Evolutionary conservation across 1,140 invertebrate species (phyloP).

Genomic region (Phthorimaea operculella): DNA sequence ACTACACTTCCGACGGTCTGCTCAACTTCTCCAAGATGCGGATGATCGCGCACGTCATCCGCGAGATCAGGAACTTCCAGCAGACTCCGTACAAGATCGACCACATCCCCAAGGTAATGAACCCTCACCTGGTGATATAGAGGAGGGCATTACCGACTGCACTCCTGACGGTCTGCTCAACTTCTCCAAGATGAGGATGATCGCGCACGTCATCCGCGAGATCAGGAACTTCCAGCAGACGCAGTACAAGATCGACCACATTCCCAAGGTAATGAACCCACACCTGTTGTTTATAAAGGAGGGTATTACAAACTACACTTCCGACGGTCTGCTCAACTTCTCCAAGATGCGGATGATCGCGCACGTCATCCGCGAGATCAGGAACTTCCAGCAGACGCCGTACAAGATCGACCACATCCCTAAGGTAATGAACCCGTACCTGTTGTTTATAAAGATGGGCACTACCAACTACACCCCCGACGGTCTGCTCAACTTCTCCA

Average conservation of each 20-base stretch:
- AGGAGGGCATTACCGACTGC: neutral
- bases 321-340: neutral
- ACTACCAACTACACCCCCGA: neutral
- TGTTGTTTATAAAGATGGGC: neutral
- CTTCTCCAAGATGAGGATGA: slow-evolving; percentile 65
- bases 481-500: neutral
- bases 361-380: slow-evolving; percentile 92
- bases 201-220: slow-evolving; percentile 93
- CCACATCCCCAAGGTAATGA: no score
- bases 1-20: neutral
- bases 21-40: neutral
- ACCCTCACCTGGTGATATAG: neutral
- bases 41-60: slow-evolving; percentile 90
- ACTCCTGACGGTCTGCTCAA: neutral
- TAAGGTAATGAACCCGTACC: no score
- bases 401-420: slow-evolving; percentile 74
- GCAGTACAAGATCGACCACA: slow-evolving; percentile 90
- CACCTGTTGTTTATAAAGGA: slow-evolving; percentile 53
- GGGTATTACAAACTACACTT: slow-evolving; percentile 66
- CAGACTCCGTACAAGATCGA: slow-evolving; percentile 88
- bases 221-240: slow-evolving; percentile 93
- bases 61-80: slow-evolving; percentile 92
- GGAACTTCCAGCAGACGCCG: slow-evolving; percentile 91
- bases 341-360: slow-evolving; percentile 72
- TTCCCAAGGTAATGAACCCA: slow-evolving; percentile 73